Conservation (phyloP, 2,888 invertebrate species). For the Noctua janthe region DNA sequence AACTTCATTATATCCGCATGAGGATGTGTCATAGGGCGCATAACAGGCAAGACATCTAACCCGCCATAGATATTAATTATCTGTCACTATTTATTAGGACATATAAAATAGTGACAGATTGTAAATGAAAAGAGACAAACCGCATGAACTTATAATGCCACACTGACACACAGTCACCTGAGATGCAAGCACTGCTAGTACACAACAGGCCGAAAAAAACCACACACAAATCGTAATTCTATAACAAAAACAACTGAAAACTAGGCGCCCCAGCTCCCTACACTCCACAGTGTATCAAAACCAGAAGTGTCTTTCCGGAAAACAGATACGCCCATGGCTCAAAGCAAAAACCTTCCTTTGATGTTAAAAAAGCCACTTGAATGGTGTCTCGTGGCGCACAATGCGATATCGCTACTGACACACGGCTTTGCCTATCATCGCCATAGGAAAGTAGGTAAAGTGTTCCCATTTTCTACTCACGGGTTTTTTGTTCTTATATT, state of each 20-base stretch:
- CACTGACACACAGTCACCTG: not conserved
- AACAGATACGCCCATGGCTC: constrained; percentile 66
- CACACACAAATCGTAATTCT: not conserved
- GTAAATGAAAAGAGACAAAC: too few species aligned
- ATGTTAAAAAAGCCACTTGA: constrained; percentile 83
- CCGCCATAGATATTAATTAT: too few species aligned
- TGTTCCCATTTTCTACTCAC: constrained; percentile 64
- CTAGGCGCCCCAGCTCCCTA: not conserved
- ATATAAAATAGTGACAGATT: too few species aligned
- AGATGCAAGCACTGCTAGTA: not conserved
- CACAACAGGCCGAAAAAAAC: not conserved
- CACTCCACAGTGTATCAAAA: constrained; percentile 40
- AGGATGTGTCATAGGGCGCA: too few species aligned
- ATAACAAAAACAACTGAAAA: not conserved
- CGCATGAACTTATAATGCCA: not conserved
- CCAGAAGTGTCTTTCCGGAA: constrained; percentile 57
- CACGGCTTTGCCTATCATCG: constrained; percentile 58
- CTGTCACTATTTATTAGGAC: too few species aligned
- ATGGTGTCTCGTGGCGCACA: constrained; percentile 75
- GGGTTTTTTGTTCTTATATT: constrained; percentile 55
- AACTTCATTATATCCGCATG: not conserved
- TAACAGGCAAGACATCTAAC: too few species aligned
- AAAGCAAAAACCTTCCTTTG: constrained; percentile 79
- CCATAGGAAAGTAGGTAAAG: constrained; percentile 65
- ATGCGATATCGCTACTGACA: constrained; percentile 66